These are phyloP conservation scores for Zaprionus davidi DNA, from an alignment of 1,140 invertebrate genomes.

Conservation along the genomic window DNA sequence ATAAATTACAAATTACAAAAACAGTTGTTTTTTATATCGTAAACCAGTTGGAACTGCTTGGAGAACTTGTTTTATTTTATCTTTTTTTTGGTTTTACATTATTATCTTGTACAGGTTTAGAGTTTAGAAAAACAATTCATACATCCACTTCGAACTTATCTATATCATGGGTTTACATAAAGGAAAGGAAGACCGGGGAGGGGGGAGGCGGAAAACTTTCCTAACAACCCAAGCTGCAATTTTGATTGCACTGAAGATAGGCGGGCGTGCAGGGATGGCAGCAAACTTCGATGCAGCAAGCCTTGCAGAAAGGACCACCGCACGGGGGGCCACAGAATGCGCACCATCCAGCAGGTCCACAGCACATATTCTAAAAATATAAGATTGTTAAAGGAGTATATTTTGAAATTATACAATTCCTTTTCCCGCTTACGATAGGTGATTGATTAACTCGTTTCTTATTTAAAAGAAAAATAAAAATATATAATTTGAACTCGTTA, in stretches of 20 bases:
- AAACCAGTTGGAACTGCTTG: background rate
- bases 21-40: background rate
- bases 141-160: background rate
- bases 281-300: constrained; percentile 64
- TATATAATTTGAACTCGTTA: background rate
- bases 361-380: constrained; percentile 54
- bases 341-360: constrained; percentile 58
- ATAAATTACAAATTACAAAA: constrained; percentile 52
- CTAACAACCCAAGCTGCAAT: constrained; percentile 45
- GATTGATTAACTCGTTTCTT: background rate
- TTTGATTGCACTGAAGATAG: constrained; percentile 54
- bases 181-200: background rate
- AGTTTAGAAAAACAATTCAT: background rate
- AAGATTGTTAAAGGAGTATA: background rate
- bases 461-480: background rate
- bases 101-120: constrained; percentile 22
- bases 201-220: background rate
- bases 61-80: background rate
- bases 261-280: constrained; percentile 58
- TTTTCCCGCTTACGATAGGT: constrained; percentile 15
- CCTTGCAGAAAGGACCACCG: constrained; percentile 34
- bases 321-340: constrained; percentile 56
- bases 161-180: background rate
- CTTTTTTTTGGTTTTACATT: constrained; percentile 45
- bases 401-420: background rate